phyloP scores from a whole-genome alignment of 2,888 invertebrate species.

The Amaurobius ferox region DNA sequence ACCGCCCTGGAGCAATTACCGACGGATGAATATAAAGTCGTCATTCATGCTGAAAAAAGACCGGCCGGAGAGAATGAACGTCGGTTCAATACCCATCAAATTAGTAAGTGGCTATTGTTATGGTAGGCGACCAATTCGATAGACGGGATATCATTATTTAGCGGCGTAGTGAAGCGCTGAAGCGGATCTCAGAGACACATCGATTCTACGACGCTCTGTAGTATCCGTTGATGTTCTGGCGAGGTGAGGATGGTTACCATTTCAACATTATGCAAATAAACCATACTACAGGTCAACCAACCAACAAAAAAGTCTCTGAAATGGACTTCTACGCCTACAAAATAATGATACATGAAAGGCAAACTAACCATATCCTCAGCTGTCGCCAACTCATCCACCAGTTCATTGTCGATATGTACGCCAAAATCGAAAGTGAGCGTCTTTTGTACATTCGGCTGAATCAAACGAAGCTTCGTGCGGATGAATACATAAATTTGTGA shows the following conservation, averaged over 20 bases:
- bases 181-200: too few species aligned
- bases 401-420: constrained; percentile 75
- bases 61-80: constrained; percentile 20
- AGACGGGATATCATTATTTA: constrained; percentile 67
- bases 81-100: constrained; percentile 72
- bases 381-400: constrained; percentile 73
- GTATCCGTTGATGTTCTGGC: too few species aligned
- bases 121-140: constrained; percentile 49
- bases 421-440: constrained; percentile 75
- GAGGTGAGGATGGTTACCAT: too few species aligned
- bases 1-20: too few species aligned
- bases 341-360: neutral
- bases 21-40: too few species aligned
- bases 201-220: too few species aligned
- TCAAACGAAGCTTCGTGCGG: constrained; percentile 75
- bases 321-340: constrained; percentile 23
- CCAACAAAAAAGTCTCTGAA: neutral
- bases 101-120: constrained; percentile 74
- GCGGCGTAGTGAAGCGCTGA: constrained; percentile 10
- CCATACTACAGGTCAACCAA: neutral
- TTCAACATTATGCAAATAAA: too few species aligned
- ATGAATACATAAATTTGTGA: constrained; percentile 74
- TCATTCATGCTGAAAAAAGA: constrained; percentile 59
- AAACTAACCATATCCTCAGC: constrained; percentile 10
- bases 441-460: constrained; percentile 74